Evolutionary conservation across 2,113 vertebrate species (phyloP).

Genomic region (Saimiri boliviensis): DNA sequence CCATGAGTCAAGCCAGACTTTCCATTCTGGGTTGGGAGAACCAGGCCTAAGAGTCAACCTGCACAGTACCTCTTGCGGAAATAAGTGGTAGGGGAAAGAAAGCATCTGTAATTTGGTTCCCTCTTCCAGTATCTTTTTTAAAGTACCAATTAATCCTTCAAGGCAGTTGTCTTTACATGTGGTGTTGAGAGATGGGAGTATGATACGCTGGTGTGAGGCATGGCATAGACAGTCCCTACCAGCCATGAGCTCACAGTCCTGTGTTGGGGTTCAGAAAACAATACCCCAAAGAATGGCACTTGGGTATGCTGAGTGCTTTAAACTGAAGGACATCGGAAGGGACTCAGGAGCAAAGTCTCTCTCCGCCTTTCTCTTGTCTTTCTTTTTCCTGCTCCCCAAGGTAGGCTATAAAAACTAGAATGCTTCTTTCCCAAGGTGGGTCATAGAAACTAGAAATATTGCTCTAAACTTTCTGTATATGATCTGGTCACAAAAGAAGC

Average conservation of each 20-base stretch:
- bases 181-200: not conserved
- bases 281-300: not conserved
- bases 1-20: slow-evolving; percentile 10
- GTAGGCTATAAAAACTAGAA: not conserved
- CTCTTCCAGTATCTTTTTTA: not conserved
- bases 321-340: not conserved
- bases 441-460: not conserved
- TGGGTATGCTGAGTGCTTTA: not conserved
- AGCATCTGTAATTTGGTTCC: not conserved
- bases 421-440: not conserved
- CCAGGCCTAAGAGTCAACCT: not conserved
- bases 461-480: not conserved
- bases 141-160: not conserved
- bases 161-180: not conserved
- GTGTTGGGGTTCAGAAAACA: not conserved
- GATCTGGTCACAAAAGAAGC: not conserved
- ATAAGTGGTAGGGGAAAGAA: not conserved
- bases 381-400: not conserved
- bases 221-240: not conserved
- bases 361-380: not conserved
- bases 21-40: not conserved
- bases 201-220: not conserved
- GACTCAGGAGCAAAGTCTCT: not conserved
- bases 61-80: not conserved
- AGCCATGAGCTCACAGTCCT: not conserved